These are phyloP conservation scores for Erithacus rubecula DNA, from an alignment of 2,797 vertebrate genomes.

Conservation along the genomic window DNA sequence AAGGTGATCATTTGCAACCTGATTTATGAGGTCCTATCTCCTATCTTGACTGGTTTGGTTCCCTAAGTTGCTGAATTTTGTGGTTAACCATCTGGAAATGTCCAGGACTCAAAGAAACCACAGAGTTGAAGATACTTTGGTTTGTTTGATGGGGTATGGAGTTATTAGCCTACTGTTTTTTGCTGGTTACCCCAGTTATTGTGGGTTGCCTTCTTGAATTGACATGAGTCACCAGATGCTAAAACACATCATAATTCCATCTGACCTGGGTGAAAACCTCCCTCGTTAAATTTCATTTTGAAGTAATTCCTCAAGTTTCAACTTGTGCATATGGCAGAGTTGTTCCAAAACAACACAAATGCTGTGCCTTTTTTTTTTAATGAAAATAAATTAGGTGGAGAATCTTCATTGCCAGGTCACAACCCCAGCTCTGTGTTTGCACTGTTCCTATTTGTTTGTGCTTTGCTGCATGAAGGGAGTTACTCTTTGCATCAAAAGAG, in stretches of 20 bases:
- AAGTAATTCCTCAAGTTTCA: not conserved
- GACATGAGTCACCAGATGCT: not conserved
- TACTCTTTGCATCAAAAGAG: not conserved
- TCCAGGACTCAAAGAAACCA: not conserved
- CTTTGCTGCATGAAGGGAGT: not conserved
- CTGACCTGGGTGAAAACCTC: not conserved
- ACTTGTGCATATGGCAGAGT: accelerated
- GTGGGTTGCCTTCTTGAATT: not conserved
- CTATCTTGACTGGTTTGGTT: not conserved
- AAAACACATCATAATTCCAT: accelerated
- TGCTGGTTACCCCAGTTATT: not conserved
- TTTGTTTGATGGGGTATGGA: not conserved
- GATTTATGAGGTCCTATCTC: not conserved
- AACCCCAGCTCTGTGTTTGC: not conserved
- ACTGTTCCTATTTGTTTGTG: not conserved
- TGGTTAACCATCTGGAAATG: accelerated
- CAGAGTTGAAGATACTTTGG: accelerated
- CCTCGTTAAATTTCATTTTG: not conserved
- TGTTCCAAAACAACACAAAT: not conserved
- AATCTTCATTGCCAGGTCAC: accelerated
- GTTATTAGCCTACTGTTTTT: not conserved
- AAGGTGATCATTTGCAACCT: accelerated
- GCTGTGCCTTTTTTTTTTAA: accelerated
- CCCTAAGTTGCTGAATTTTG: not conserved
- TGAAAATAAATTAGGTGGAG: not conserved